Percentiles rank a stretch among this genome's conserved stretches.
phyloP scores from a whole-genome alignment of 30 jellyfish, hydroid and myxozoan species.

The Pseudorhiza aurosa region DNA sequence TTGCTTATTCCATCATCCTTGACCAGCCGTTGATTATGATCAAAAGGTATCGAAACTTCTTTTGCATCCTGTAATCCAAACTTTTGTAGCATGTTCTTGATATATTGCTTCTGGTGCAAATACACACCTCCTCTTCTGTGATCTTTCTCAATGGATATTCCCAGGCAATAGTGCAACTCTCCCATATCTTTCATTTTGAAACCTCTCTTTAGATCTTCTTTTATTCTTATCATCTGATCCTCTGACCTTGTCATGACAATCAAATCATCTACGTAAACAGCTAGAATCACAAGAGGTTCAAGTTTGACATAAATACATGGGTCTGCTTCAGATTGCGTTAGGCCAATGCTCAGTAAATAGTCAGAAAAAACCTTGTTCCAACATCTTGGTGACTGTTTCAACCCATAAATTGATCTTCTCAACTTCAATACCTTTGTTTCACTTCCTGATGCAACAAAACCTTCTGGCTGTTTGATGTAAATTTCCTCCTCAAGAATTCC shows the following conservation, averaged over 20 bases:
- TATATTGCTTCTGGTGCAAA: neutral
- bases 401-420: slow-evolving; percentile 26
- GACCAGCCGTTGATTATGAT: neutral
- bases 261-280: slow-evolving; percentile 1
- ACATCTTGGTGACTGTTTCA: slow-evolving; percentile 51
- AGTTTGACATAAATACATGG: slow-evolving; percentile 26
- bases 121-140: slow-evolving; percentile 4
- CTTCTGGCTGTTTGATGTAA: slow-evolving; percentile 34
- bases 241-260: slow-evolving; percentile 11
- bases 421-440: slow-evolving; percentile 32
- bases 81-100: slow-evolving; percentile 3
- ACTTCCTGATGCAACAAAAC: neutral
- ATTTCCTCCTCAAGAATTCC: slow-evolving; percentile 49
- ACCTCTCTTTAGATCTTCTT: slow-evolving; percentile 11
- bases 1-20: slow-evolving; percentile 29
- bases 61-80: neutral
- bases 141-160: slow-evolving; percentile 24
- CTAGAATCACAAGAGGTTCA: slow-evolving; percentile 3
- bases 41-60: slow-evolving; percentile 12
- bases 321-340: slow-evolving; percentile 14
- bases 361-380: slow-evolving; percentile 19
- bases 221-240: neutral
- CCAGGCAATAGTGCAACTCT: slow-evolving; percentile 34
- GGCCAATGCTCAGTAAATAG: slow-evolving; percentile 1
- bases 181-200: slow-evolving; percentile 44